Conservation (phyloP, 1,140 invertebrate genomes). For the Triops longicaudatus region DNA sequence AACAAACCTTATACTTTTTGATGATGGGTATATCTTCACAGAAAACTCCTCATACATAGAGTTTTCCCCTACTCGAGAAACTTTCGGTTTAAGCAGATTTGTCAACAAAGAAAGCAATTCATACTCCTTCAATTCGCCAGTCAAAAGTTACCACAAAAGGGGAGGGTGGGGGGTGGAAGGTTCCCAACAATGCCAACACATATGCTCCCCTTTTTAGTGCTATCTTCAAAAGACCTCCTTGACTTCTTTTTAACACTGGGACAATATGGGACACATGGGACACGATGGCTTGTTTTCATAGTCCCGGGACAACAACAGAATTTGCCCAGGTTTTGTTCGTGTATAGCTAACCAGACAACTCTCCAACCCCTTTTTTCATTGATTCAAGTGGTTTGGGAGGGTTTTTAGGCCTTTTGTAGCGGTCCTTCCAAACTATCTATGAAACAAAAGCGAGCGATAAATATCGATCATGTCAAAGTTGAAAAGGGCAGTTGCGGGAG, state of each 20-base stretch:
- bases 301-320: not conserved
- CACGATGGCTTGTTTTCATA: not conserved
- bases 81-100: not conserved
- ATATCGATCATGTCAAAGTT: slow-evolving; percentile 1
- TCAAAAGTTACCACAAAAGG: not conserved
- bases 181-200: not conserved
- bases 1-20: not conserved
- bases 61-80: not conserved
- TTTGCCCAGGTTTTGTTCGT: not conserved
- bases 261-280: too few species aligned
- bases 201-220: not conserved
- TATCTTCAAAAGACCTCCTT: not conserved
- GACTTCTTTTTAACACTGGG: not conserved
- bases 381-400: not conserved
- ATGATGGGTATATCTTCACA: not conserved
- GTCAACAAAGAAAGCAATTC: not conserved
- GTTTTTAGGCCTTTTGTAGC: not conserved
- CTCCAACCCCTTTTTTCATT: not conserved
- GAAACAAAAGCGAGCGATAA: slow-evolving; percentile 9
- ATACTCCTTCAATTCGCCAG: not conserved
- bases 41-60: not conserved
- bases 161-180: not conserved
- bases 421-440: not conserved
- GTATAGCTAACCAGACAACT: not conserved
- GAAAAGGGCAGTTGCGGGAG: not conserved